A percentile compares a stretch with the other conserved stretches of the same genome.
Evolutionary conservation across 2,797 vertebrate genomes (phyloP).

Genomic region (Falco concolor): DNA sequence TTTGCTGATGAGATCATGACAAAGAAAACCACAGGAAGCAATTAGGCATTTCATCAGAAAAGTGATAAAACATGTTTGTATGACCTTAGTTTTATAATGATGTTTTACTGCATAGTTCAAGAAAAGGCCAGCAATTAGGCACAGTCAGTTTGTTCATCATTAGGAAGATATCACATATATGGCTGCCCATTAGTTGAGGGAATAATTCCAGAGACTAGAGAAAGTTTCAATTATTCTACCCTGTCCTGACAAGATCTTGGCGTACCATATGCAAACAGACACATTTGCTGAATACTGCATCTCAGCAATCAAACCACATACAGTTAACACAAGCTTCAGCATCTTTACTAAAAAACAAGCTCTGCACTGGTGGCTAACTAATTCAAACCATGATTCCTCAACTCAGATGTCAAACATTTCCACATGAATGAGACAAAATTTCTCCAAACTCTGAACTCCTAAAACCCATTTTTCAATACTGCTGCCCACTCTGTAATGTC

Average conservation of each 20-base stretch:
- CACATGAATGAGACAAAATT: background rate
- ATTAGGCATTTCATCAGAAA: background rate
- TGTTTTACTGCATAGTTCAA: background rate
- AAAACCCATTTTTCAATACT: background rate
- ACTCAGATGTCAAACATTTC: background rate
- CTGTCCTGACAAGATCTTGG: background rate
- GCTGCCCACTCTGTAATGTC: background rate
- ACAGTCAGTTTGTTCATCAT: background rate
- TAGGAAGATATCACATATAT: background rate
- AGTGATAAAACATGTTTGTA: background rate
- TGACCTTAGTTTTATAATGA: background rate
- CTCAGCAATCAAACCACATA: background rate
- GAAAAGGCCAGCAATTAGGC: background rate
- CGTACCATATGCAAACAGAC: background rate
- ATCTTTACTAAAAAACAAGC: background rate
- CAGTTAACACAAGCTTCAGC: background rate
- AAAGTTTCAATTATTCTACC: background rate
- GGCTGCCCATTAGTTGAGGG: background rate
- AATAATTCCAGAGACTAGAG: background rate
- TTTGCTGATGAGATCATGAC: background rate
- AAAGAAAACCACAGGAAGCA: background rate
- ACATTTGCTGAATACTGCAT: background rate
- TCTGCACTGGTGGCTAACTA: background rate
- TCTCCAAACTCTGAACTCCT: background rate
- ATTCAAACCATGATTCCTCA: background rate